Conservation (phyloP, 2,888 invertebrate genomes). For the Glaucopsyche alexis region DNA sequence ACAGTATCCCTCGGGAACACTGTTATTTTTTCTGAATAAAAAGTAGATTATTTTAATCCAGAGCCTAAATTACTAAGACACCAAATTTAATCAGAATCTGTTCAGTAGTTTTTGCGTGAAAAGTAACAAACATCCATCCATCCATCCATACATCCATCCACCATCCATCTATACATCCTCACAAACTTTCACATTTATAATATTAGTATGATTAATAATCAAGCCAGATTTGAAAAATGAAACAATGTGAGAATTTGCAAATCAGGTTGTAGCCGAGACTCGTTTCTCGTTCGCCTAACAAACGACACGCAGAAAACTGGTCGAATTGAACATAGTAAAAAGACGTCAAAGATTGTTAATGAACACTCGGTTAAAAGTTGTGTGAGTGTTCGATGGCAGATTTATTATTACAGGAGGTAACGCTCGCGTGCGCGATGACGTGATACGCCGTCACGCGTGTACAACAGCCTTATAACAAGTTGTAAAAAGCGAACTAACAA, state of each 20-base stretch:
- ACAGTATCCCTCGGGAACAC: too few relatives aligned
- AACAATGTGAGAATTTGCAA: conserved; percentile 1
- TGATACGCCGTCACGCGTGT: conserved; percentile 75
- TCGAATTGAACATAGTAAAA: conserved; percentile 32
- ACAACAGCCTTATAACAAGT: conserved; percentile 68
- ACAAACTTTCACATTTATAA: too few relatives aligned
- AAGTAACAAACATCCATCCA: too few relatives aligned
- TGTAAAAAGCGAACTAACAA: conserved; percentile 68
- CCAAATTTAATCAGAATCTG: too few relatives aligned
- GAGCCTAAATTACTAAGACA: too few relatives aligned
- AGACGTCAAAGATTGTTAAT: conserved; percentile 40
- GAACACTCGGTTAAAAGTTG: conserved; percentile 41
- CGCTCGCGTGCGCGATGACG: conserved; percentile 72
- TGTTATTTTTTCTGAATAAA: too few relatives aligned
- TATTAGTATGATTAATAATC: too few relatives aligned
- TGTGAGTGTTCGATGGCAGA: conserved; percentile 45
- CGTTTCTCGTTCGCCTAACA: background rate
- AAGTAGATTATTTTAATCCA: too few relatives aligned
- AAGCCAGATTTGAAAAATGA: background rate
- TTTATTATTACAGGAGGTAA: conserved; percentile 49
- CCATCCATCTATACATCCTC: too few relatives aligned
- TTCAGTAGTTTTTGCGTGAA: too few relatives aligned
- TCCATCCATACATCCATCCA: too few relatives aligned
- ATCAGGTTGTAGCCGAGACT: background rate
- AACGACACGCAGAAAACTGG: background rate